Evolutionary conservation across 2,797 vertebrate species (phyloP), one percentile per base, ranked within the genome.

Genomic region (Lemur catta): DNA sequence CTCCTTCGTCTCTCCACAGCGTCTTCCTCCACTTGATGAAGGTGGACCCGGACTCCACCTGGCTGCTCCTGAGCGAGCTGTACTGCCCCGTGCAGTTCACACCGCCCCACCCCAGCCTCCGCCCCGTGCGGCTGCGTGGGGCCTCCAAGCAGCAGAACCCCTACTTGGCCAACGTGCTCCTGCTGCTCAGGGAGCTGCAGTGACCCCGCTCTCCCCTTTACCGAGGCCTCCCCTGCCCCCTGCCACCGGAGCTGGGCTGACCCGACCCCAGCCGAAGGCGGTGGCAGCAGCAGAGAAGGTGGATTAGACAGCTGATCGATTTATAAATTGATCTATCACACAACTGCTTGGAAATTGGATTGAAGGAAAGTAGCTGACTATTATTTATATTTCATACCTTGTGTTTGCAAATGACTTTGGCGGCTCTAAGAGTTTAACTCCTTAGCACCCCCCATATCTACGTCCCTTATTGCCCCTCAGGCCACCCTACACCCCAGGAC

Each of bases 11-110:
- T 98, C 92, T 90, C 92, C 87, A 35, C 87, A 99, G 99, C 1
- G 99, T 99, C 89, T 99, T 99, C 98, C 98, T 97, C 52, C 98
- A 99, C 90, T 67, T 99, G 94, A 99, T 99, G 98, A 98, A 98
- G 30, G 89, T 99, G 90, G 99, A 99, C 94, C 99, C 99, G 0
- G 99, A 99, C 93, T 91, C 98, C 28, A 98, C 98, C 85, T 99
- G 99, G 99, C 98, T 99, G 10, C 98, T 98, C 9, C 99, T 99
- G 95, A 99, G 97, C 0, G 98, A 99, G 96, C 96, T 99, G 46
- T 99, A 98, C 98, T 99, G 99, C 97, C 99, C 99, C 0, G 71
- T 76, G 13, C n/a, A n/a, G 12, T 98, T 98, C 63, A 12, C 91
- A 12, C 98, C 99, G 0, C 99, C 99, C 3, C 99, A 99, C 75